phyloP scores from a whole-genome alignment of 2,113 vertebrate species.

The Syrrhaptes paradoxus region DNA sequence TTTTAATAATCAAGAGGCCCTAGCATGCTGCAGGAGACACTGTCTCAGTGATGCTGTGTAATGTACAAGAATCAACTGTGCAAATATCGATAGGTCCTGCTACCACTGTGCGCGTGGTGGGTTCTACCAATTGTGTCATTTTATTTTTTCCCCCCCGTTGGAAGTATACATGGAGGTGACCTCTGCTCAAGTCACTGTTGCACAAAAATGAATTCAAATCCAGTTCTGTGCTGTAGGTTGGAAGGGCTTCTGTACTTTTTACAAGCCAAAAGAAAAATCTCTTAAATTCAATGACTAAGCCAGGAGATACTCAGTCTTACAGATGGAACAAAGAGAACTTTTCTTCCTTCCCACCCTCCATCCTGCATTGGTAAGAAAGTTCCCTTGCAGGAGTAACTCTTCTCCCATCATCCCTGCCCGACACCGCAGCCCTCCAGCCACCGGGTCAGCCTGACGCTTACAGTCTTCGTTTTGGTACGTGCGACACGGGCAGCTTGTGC shows the following conservation, averaged over 20 bases:
- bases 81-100: background rate
- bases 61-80: background rate
- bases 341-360: background rate
- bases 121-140: background rate
- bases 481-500: background rate
- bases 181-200: accelerated
- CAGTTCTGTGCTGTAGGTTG: background rate
- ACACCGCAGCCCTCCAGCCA: background rate
- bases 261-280: background rate
- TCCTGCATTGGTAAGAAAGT: background rate
- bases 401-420: background rate
- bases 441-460: accelerated
- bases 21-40: slow-evolving; percentile 21
- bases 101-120: background rate
- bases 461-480: accelerated
- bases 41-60: background rate
- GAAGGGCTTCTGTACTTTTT: background rate
- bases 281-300: background rate
- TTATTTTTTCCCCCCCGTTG: background rate
- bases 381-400: background rate
- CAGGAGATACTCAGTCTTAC: background rate
- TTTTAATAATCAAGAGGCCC: background rate
- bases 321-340: background rate
- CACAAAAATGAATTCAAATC: background rate
- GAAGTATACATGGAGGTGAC: background rate